A percentile compares a stretch with the other conserved stretches of the same genome.
phyloP scores from a whole-genome alignment of 1,140 invertebrate species.

The Ceratina australensis region DNA sequence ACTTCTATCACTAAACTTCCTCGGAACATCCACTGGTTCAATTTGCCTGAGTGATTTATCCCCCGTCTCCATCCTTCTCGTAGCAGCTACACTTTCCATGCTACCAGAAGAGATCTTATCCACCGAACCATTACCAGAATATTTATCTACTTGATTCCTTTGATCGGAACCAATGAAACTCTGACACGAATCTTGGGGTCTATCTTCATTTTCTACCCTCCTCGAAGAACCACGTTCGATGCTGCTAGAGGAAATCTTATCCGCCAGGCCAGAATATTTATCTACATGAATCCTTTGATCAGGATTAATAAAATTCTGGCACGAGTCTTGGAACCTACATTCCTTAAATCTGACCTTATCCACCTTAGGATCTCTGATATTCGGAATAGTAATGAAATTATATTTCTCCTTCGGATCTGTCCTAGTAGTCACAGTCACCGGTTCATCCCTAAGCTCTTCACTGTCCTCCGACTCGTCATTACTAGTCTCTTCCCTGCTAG shows the following conservation, averaged over 20 bases:
- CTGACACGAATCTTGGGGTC: too few relatives aligned
- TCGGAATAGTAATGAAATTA: slow-evolving; percentile 76
- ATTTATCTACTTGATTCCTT: too few relatives aligned
- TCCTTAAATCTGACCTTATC: slow-evolving; percentile 53
- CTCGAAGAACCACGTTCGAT: slow-evolving; percentile 3
- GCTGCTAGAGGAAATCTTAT: slow-evolving; percentile 43
- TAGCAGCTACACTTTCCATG: too few relatives aligned
- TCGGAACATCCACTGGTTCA: background rate
- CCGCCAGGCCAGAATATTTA: slow-evolving; percentile 43
- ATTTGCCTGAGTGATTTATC: background rate
- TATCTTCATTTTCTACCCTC: slow-evolving; percentile 21
- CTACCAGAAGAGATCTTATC: too few relatives aligned
- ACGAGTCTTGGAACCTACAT: slow-evolving; percentile 60
- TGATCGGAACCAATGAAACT: too few relatives aligned
- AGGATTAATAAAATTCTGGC: slow-evolving; percentile 20
- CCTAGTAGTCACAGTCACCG: slow-evolving; percentile 41
- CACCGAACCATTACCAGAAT: too few relatives aligned
- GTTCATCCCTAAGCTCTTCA: slow-evolving; percentile 47
- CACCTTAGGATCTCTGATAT: slow-evolving; percentile 74
- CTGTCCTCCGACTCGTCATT: slow-evolving; percentile 35
- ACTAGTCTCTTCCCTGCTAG: slow-evolving; percentile 22
- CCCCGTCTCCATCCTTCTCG: too few relatives aligned
- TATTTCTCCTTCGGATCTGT: slow-evolving; percentile 52
- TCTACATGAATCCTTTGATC: slow-evolving; percentile 71
- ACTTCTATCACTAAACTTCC: background rate